Conservation (phyloP, 2,888 invertebrate species). For the Slavum lentiscoides region DNA sequence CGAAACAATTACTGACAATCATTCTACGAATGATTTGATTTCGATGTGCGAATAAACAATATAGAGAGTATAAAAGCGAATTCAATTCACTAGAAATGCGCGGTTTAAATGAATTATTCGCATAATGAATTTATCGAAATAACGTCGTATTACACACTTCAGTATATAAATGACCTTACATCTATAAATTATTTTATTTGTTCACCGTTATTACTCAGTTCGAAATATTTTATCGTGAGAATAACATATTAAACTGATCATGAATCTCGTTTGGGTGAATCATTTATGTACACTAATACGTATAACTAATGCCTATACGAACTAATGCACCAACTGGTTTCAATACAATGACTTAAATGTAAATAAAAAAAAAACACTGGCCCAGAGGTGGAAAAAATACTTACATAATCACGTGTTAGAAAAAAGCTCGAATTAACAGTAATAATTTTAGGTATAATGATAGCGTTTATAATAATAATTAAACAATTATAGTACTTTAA, state of each 20-base stretch:
- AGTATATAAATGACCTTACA: background rate
- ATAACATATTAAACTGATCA: background rate
- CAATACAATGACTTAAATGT: no score
- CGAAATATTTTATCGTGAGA: background rate
- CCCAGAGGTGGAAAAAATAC: no score
- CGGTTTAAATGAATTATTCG: background rate
- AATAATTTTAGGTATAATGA: no score
- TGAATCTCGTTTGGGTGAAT: no score
- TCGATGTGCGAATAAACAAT: background rate
- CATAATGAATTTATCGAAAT: slow-evolving; percentile 1
- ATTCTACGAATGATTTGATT: background rate
- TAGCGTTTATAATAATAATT: no score
- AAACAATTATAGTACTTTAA: no score
- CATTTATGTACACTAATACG: no score
- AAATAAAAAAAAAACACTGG: no score
- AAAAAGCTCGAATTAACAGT: no score
- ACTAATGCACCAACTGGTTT: no score
- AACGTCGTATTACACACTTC: background rate
- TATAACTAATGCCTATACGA: no score
- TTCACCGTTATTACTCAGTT: background rate
- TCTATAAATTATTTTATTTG: background rate
- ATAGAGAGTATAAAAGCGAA: background rate
- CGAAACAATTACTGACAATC: slow-evolving; percentile 11
- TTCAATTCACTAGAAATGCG: background rate
- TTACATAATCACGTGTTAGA: no score